Percentiles rank a stretch among this genome's conserved stretches.
Evolutionary conservation across 2,113 vertebrate genomes (phyloP).

Genomic region (Datnioides undecimradiatus): DNA sequence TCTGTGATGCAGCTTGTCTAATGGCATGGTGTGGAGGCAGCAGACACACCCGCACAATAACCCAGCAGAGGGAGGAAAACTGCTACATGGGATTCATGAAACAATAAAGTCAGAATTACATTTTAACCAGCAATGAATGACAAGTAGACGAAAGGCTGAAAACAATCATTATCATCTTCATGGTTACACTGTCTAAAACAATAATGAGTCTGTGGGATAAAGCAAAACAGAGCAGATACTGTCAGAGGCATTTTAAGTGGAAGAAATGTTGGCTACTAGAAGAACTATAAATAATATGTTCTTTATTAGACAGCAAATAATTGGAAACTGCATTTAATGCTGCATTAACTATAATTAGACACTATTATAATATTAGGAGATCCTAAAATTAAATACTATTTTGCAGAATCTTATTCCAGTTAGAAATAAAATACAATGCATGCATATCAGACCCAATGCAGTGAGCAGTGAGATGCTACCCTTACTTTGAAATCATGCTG

Average conservation of each 20-base stretch:
- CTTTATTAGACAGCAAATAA: too few relatives aligned
- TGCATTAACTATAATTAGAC: too few relatives aligned
- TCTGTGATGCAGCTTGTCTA: conserved; percentile 68
- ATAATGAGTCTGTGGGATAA: neutral
- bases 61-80: conserved; percentile 37
- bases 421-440: too few relatives aligned
- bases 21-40: conserved; percentile 63
- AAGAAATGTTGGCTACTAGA: neutral
- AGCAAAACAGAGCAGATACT: neutral
- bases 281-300: too few relatives aligned
- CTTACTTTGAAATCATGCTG: too few relatives aligned
- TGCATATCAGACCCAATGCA: too few relatives aligned
- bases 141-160: neutral
- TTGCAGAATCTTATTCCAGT: too few relatives aligned
- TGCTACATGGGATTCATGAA: conserved; percentile 45
- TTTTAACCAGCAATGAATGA: conserved; percentile 53
- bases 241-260: neutral
- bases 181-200: neutral
- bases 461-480: too few relatives aligned
- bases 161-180: conserved; percentile 3
- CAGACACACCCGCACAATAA: conserved; percentile 42
- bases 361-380: too few relatives aligned
- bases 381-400: too few relatives aligned
- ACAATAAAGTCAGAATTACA: conserved; percentile 59
- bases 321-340: too few relatives aligned